phyloP scores from a whole-genome alignment of 2,888 invertebrate species.

The Proisotoma minuta region DNA sequence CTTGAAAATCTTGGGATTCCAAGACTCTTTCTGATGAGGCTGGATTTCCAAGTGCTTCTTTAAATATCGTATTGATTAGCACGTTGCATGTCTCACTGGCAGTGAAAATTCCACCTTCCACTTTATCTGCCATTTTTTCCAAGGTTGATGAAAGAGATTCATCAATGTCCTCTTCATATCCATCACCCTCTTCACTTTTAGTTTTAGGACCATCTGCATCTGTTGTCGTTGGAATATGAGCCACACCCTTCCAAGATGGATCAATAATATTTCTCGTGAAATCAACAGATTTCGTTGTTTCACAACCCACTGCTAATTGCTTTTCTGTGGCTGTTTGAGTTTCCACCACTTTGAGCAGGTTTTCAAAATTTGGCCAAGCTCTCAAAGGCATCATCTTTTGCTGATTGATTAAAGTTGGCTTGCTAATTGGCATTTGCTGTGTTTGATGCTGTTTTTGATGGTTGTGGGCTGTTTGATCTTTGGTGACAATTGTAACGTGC shows the following conservation, averaged over 20 bases:
- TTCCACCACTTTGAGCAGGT: neutral
- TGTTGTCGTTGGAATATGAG: neutral
- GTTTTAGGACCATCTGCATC: no score
- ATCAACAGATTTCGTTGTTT: no score
- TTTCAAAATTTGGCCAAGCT: neutral
- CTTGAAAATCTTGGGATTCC: slow-evolving; percentile 14
- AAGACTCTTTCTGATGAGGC: neutral
- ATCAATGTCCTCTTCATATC: neutral
- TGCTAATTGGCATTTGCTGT: no score
- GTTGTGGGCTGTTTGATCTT: no score
- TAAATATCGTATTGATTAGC: slow-evolving; percentile 20
- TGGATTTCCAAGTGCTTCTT: slow-evolving; percentile 5
- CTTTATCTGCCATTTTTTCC: neutral
- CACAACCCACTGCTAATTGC: neutral
- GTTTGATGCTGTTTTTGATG: no score
- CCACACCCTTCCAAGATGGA: neutral
- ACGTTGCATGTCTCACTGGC: slow-evolving; percentile 15
- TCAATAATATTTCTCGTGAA: neutral
- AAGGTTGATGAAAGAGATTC: neutral
- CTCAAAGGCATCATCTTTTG: neutral
- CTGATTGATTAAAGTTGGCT: neutral
- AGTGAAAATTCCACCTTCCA: slow-evolving; percentile 7
- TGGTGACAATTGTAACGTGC: no score
- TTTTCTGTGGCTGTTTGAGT: neutral
- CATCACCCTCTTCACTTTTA: no score